A percentile compares a stretch with the other conserved stretches of the same genome.
These are phyloP conservation scores for Sesamia nonagrioides DNA, from an alignment of 1,140 invertebrate species.

Conservation along the genomic window DNA sequence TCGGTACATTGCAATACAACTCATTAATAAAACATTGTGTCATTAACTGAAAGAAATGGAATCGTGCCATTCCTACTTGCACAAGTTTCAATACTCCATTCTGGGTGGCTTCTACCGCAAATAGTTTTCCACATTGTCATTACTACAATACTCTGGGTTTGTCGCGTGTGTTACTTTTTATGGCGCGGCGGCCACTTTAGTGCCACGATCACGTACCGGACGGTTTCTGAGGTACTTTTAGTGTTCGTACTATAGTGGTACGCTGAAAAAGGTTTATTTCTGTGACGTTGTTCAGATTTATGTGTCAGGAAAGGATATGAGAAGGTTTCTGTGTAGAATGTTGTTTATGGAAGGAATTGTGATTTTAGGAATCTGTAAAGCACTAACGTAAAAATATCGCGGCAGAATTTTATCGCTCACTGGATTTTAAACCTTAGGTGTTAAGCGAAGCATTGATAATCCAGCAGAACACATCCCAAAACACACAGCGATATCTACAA, in stretches of 20 bases:
- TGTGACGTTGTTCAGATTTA: constrained; percentile 14
- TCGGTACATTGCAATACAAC: too few species aligned
- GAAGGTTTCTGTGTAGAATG: background rate
- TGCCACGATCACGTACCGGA: constrained; percentile 12
- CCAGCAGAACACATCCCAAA: too few species aligned
- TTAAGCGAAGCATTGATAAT: too few species aligned
- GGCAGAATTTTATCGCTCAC: too few species aligned
- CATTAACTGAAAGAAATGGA: too few species aligned
- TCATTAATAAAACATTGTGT: too few species aligned
- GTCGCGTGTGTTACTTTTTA: constrained; percentile 20
- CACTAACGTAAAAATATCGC: too few species aligned
- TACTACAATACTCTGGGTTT: constrained; percentile 1
- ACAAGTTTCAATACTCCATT: background rate
- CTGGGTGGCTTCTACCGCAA: background rate
- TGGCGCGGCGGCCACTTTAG: background rate
- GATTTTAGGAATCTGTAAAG: too few species aligned
- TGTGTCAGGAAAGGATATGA: background rate
- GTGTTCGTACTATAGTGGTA: constrained; percentile 4
- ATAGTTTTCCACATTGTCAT: background rate
- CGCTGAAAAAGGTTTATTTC: constrained; percentile 10
- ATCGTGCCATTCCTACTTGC: too few species aligned
- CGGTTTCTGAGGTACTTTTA: constrained; percentile 16
- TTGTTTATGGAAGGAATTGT: too few species aligned
- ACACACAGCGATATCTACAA: too few species aligned
- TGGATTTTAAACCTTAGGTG: too few species aligned